Evolutionary conservation across 2,888 invertebrate species (phyloP).

Genomic region (Nasonia oneida): DNA sequence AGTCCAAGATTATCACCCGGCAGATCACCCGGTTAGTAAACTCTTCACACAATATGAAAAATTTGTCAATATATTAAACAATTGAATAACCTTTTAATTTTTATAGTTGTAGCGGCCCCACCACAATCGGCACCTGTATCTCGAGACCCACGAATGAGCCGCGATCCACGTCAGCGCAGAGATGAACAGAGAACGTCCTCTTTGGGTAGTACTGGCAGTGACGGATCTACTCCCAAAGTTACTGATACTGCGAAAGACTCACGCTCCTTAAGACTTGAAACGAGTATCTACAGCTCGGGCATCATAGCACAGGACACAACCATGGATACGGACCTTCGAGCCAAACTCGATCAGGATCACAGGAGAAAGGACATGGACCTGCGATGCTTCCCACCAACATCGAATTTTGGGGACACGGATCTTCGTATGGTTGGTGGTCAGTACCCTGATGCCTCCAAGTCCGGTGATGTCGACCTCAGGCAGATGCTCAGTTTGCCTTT

Average conservation of each 20-base stretch:
- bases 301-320: slow-evolving; percentile 73
- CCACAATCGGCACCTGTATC: slow-evolving; percentile 64
- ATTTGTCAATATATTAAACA: not conserved
- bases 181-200: slow-evolving; percentile 60
- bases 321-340: slow-evolving; percentile 77
- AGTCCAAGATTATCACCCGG: slow-evolving; percentile 72
- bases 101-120: not conserved
- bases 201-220: not conserved
- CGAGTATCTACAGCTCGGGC: slow-evolving; percentile 77
- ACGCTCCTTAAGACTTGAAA: slow-evolving; percentile 70
- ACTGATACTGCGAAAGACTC: slow-evolving; percentile 61
- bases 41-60: not conserved
- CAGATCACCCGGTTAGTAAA: slow-evolving; percentile 42
- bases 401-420: slow-evolving; percentile 84
- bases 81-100: not conserved
- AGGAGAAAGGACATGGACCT: slow-evolving; percentile 80
- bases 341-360: slow-evolving; percentile 75
- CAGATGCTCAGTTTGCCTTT: slow-evolving; percentile 85
- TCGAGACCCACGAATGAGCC: slow-evolving; percentile 77
- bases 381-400: slow-evolving; percentile 77
- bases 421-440: slow-evolving; percentile 80
- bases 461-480: slow-evolving; percentile 87
- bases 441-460: slow-evolving; percentile 68
- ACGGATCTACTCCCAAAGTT: not conserved
- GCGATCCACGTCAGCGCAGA: slow-evolving; percentile 70